Base-by-base conservation (phyloP, 2,113 vertebrate genomes). In the Gallinago paraguaiae region DNA sequence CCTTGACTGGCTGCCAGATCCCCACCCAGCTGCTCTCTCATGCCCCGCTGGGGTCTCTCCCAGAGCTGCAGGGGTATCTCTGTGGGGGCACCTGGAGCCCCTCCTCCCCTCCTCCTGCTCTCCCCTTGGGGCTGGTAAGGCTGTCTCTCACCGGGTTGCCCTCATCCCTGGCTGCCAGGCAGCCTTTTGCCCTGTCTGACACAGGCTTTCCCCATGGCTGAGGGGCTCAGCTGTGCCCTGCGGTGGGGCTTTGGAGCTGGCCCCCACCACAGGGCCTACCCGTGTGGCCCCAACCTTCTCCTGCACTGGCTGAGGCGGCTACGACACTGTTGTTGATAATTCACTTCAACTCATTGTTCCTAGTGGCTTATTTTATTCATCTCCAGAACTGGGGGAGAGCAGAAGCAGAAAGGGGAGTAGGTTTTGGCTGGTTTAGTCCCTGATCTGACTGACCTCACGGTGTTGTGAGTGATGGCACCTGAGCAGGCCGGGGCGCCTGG, bases 131-230 rank as follows among this genome's bases (percentile, higher is more conserved):
- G 37, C 69, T 60, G 0, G 2, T 64, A 43, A 82, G 30, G 63
- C 76, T 28, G 10, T 75, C 75, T 6, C 31, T 19, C 3, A 2
- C 48, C 1, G 0, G 0, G 1, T 7, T 45, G 8, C 76, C 45
- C 39, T 14, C 9, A 64, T 70, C 10, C 53, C 50, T 0, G 2
- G 30, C 67, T 80, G 59, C 76, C 1, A 8, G 59, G 24, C 41
- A 41, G 50, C 2, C 0, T 35, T 67, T 67, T 3, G 53, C 45
- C 68, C 43, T 7, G 22, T 22, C 59, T 65, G 3, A 2, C 6
- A 4, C 17, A 11, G 67, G 57, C n/a, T 65, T 48, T 53, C 33
- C 83, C 74, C 0, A 0, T 6, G 88, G 28, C 65, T 65, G 56
- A 56, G 46, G 56, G 39, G 56, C 77, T 92, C 28, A 3, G 45